Evolutionary conservation across 2,113 vertebrate genomes (phyloP), one percentile per base, ranked within the genome.

Genomic region (Myotis davidii): DNA sequence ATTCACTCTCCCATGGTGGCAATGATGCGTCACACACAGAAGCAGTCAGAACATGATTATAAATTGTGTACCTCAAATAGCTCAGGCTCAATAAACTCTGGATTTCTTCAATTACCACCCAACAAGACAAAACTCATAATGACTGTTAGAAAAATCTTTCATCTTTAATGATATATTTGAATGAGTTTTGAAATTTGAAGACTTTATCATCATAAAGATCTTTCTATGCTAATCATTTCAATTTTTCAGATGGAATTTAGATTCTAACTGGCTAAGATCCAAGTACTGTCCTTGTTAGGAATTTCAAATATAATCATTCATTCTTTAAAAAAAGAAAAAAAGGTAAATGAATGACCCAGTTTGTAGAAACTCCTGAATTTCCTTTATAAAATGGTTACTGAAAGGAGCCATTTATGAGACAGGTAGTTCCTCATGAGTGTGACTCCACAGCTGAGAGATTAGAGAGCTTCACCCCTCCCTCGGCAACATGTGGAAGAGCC

Each of bases 101-200:
- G 25, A 69, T 89, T 91, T 85, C 37, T 91, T 64, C 27, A 74
- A 27, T 94, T 90, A 84, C 52, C 34, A 97, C 70, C 37, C 76
- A 93, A 52, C 21, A 93, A 91, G 78, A 91, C 29, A 90, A 78
- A 95, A 84, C n/a, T 95, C 89, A 72, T 65, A 59, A 83, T 34
- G 20, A 88, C 83, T 65, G 69, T 76, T 39, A 82, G 20, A 84
- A 94, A 79, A 79, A 89, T 70, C 25, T 96, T 94, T 95, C 64
- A 54, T 91, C 42, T 91, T 88, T 92, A 91, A 77, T 94, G 70
- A 67, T 86, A 88, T 79, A 59, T 95, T 94, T 88, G 61, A 94
- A 59, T 94, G 56, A 39, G 42, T 83, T 96, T 87, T 94, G 23
- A 78, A 87, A 96, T 79, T 29, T 94, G 20, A 94, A 83, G 64